phyloP scores from a whole-genome alignment of 2,888 invertebrate genomes.

The Toxonevra muliebris region DNA sequence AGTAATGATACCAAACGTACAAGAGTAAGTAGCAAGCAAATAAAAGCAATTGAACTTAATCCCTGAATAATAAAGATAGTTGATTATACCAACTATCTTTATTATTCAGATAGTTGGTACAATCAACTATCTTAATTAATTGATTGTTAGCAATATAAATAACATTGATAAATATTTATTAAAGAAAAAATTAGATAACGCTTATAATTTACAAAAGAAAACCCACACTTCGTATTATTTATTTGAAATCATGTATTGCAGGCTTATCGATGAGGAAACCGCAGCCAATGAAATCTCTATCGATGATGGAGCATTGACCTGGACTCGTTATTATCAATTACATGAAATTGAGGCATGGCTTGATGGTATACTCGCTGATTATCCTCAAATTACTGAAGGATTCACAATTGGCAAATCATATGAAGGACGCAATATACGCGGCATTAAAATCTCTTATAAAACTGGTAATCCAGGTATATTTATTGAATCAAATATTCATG shows the following conservation, averaged over 20 bases:
- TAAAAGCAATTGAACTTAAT: too few relatives aligned
- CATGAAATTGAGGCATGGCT: constrained; percentile 72
- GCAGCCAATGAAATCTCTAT: constrained; percentile 33
- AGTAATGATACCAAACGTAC: constrained; percentile 70
- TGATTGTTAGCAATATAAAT: background rate
- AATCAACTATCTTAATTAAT: too few relatives aligned
- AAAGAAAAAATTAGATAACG: constrained; percentile 1
- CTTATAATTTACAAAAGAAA: background rate
- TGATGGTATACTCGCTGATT: constrained; percentile 63
- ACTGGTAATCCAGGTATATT: constrained; percentile 69
- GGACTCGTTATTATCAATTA: constrained; percentile 71
- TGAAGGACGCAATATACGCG: constrained; percentile 71
- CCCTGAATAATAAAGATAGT: too few relatives aligned
- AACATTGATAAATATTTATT: constrained; percentile 12
- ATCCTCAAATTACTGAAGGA: constrained; percentile 61
- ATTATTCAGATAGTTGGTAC: too few relatives aligned
- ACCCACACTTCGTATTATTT: constrained; percentile 3
- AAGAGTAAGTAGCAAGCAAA: constrained; percentile 65
- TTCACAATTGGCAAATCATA: constrained; percentile 67
- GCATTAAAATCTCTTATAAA: constrained; percentile 66
- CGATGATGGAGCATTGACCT: constrained; percentile 65
- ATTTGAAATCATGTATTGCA: constrained; percentile 48
- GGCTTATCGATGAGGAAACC: constrained; percentile 67
- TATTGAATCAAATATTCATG: constrained; percentile 73
- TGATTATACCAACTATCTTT: too few relatives aligned